Evolutionary conservation across 2,888 invertebrate genomes (phyloP), one percentile per base, ranked within the genome.

Genomic region (Erebia aethiops): DNA sequence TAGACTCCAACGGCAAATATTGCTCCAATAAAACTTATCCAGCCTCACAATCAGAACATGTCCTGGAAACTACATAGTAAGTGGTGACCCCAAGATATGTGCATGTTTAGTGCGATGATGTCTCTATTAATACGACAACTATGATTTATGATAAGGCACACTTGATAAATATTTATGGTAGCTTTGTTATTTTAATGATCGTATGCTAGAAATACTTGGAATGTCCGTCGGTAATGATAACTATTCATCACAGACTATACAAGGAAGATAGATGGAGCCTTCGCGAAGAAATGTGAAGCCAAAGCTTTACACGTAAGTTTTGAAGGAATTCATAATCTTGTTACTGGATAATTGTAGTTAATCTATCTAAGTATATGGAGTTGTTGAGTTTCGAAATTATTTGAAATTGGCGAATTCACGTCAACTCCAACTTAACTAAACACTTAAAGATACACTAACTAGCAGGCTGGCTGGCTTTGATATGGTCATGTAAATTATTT

Each of bases 91-190:
- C 76, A 75, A 74, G 62, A 72, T 51, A 72, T 72, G 70, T 70
- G 72, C 72, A 73, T 76, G 65, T 68, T 77, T 76, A 74, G 71
- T 70, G 72, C 54, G 64, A 62, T 69, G 75, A 75, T 62, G 73
- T 76, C 76, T 76, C 74, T 73, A 76, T 77, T 75, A 77, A 69
- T 71, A 70, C 63, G 60, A 71, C 66, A 56, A 16, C 62, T 71
- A 60, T 76, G 75, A 78, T 76, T 76, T 77, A 75, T 73, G 74
- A 70, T 64, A 69, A 58, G 70, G 63, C 63, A 51, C 66, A 62
- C 49, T 60, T 72, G 72, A 74, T 74, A 74, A 71, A 74, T 74
- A 71, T 74, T 72, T 62, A 70, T 71, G 69, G 64, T 70, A 70
- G 68, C 67, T 71, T 72, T 70, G 70, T 71, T 72, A 67, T 74